Base-by-base conservation (phyloP, 2,888 invertebrate genomes). In the Schizaphis graminum region DNA sequence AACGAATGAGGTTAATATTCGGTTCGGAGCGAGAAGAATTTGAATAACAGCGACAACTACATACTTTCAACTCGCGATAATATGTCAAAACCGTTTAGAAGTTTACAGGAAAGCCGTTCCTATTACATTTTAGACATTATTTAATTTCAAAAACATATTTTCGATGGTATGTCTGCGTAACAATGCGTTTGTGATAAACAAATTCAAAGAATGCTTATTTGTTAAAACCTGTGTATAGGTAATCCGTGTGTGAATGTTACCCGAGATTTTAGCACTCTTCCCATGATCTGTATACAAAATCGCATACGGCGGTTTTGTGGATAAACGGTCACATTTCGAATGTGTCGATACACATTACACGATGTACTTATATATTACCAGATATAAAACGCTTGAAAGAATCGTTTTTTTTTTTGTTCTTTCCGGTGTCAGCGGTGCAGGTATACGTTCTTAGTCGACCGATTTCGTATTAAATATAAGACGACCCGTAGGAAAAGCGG, bases 271-370 rank as follows among this genome's bases (percentile, higher is more conserved):
- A 0, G 7, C 21, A 77, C 35, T 21, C 8, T 35, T 77, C 35
- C 21, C 21, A 2, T 35, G 16, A 35, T 77, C 21, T 0, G 7
- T 77, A 8, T 35, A n/a, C 8, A 11, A n/a, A 67, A n/a, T 67
- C 13, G 13, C n/a, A n/a, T 61, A 61, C 13, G 13, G n/a, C n/a
- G 8, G n/a, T 11, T 16, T 2, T 21, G 21, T 2, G n/a, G 67
- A 16, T 1, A 5, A 16, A 77, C 3, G 1, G 0, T 5, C 1
- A 7, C 2, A 3, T 8, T 35, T 77, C 8, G 35, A 77, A 35
- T 35, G 7, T 77, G 35, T 77, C 21, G 21, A 35, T 41, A 21
- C 0, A 3, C 35, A 8, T 35, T n/a, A 4, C 16, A 16, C 56
- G 21, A 53, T 56, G 24, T 56, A n/a, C 49, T n/a, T n/a, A n/a